These are phyloP conservation scores for Apistogramma diplotaenia DNA, from an alignment of 2,113 vertebrate species.

Conservation along the genomic window DNA sequence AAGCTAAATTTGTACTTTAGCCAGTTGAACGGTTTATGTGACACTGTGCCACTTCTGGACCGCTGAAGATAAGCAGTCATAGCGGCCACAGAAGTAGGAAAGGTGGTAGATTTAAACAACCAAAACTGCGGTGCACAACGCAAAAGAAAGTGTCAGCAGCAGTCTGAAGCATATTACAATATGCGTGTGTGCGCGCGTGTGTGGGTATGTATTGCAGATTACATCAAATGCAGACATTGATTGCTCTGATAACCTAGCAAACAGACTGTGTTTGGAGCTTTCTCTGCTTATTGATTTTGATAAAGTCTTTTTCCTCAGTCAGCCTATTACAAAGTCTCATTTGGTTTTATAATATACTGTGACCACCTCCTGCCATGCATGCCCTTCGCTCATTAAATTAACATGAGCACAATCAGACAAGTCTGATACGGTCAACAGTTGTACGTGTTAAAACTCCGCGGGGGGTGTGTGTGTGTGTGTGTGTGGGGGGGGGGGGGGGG, in stretches of 20 bases:
- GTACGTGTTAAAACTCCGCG: constrained; percentile 6
- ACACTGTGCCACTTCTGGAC: neutral
- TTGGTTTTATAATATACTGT: constrained; percentile 45
- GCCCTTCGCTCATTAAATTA: constrained; percentile 57
- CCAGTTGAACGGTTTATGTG: neutral
- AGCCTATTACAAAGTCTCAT: constrained; percentile 51
- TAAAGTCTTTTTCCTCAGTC: constrained; percentile 46
- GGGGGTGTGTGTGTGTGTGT: too few species aligned
- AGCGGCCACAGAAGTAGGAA: constrained; percentile 13
- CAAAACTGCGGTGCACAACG: neutral
- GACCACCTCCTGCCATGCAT: constrained; percentile 35
- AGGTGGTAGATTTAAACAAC: neutral
- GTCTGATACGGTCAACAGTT: constrained; percentile 37
- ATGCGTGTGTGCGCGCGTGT: neutral
- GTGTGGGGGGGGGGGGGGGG: too few species aligned
- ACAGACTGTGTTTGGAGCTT: constrained; percentile 18
- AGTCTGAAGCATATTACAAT: neutral
- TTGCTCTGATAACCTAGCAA: constrained; percentile 34
- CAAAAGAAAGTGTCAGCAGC: constrained; percentile 6
- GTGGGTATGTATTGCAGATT: constrained; percentile 8
- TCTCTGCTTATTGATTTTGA: constrained; percentile 55
- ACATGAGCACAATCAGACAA: constrained; percentile 45
- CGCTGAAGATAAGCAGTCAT: neutral
- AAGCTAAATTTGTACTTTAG: neutral
- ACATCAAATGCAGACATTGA: constrained; percentile 27